Evolutionary conservation across 2,888 invertebrate species (phyloP).

Genomic region (Mimumesa dahlbomi): DNA sequence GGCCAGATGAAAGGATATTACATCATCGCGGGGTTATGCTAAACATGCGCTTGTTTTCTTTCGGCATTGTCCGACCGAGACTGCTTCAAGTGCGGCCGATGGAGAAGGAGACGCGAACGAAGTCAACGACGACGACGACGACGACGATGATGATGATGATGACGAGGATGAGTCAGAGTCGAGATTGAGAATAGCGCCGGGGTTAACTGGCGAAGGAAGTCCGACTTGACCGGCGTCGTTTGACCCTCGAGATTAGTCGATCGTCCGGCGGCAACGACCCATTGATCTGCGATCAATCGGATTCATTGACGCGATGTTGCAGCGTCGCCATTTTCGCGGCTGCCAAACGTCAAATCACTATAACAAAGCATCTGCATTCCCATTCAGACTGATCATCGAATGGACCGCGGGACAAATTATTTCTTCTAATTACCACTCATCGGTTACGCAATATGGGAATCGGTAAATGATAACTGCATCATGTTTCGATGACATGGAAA

Average conservation of each 20-base stretch:
- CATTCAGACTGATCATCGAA: no score
- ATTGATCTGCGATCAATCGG: conserved; percentile 79
- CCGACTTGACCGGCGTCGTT: conserved; percentile 74
- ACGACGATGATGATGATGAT: conserved; percentile 57
- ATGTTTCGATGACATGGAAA: no score
- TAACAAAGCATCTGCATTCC: not conserved
- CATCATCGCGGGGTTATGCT: conserved; percentile 47
- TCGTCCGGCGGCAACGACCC: conserved; percentile 70
- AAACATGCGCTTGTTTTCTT: conserved; percentile 40
- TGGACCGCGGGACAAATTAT: no score
- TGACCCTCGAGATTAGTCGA: conserved; percentile 73
- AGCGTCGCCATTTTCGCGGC: conserved; percentile 50
- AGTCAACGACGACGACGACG: conserved; percentile 40
- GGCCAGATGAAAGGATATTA: conserved; percentile 23
- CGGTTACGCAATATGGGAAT: no score
- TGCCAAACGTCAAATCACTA: conserved; percentile 15
- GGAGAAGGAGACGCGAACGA: conserved; percentile 38
- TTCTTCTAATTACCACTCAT: no score
- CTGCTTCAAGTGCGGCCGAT: conserved; percentile 20
- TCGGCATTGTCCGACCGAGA: conserved; percentile 14
- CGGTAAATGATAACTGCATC: no score
- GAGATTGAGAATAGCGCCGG: conserved; percentile 78
- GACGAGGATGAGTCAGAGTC: conserved; percentile 73
- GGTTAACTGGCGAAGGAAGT: conserved; percentile 78
- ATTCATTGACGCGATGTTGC: conserved; percentile 73